A percentile compares a stretch with the other conserved stretches of the same genome.
phyloP scores from a whole-genome alignment of 2,888 invertebrate species.

The Tinea trinotella region DNA sequence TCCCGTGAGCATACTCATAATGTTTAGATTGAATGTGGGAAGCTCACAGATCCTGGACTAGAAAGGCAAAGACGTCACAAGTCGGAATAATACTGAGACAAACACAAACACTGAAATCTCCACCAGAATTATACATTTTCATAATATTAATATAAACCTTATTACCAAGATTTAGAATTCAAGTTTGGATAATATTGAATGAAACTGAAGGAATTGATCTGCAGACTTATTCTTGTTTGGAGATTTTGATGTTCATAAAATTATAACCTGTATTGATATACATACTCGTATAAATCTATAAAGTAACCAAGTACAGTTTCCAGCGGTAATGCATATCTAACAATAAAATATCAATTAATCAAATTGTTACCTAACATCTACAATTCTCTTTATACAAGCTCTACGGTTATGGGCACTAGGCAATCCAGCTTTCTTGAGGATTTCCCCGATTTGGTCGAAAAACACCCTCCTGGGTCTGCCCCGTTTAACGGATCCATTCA shows the following conservation, averaged over 20 bases:
- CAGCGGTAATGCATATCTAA: no score
- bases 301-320: no score
- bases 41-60: constrained; percentile 22
- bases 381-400: no score
- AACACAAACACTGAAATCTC: constrained; percentile 29
- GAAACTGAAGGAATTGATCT: neutral
- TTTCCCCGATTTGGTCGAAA: no score
- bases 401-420: no score
- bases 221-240: constrained; percentile 2
- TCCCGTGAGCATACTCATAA: neutral
- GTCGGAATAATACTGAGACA: constrained; percentile 46
- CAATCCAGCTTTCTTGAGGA: no score
- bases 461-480: no score
- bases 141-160: neutral
- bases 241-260: neutral
- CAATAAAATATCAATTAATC: no score
- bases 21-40: constrained; percentile 46
- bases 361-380: no score
- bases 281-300: no score
- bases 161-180: neutral
- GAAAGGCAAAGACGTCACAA: constrained; percentile 37
- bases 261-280: no score
- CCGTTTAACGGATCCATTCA: no score
- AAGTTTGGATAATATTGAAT: neutral
- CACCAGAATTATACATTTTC: neutral